Percentiles rank a stretch among this genome's conserved stretches.
These are phyloP conservation scores for Sitobion miscanthi DNA, from an alignment of 1,140 invertebrate species.

Conservation along the genomic window DNA sequence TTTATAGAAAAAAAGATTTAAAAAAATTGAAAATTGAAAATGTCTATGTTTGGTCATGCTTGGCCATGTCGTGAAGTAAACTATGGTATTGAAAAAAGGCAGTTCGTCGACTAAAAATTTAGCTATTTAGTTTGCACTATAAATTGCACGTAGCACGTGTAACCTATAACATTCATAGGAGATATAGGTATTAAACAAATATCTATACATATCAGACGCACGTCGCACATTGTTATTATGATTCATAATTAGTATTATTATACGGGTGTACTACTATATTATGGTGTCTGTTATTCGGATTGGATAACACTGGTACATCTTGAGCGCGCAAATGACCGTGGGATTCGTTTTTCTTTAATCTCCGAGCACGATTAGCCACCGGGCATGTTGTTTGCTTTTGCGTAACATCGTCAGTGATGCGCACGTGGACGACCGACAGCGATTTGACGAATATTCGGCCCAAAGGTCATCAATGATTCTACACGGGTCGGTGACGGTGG, in stretches of 20 bases:
- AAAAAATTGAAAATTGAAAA: no score
- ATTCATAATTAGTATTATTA: not conserved
- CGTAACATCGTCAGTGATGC: not conserved
- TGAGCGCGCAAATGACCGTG: constrained; percentile 17
- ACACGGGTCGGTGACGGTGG: not conserved
- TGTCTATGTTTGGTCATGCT: no score
- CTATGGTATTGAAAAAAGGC: no score
- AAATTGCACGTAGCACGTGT: no score
- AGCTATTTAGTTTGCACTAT: not conserved
- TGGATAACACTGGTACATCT: not conserved
- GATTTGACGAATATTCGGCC: constrained; percentile 21
- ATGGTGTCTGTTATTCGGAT: not conserved
- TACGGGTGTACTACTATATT: not conserved
- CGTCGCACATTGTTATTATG: not conserved
- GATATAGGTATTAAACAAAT: not conserved
- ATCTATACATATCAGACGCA: not conserved
- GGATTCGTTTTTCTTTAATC: constrained; percentile 39
- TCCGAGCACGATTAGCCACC: constrained; percentile 22
- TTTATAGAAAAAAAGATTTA: no score
- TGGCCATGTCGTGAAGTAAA: no score
- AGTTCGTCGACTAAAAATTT: not conserved
- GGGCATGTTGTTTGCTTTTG: constrained; percentile 22
- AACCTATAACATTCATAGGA: no score
- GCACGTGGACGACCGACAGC: not conserved
- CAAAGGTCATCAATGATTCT: constrained; percentile 29